phyloP scores from a whole-genome alignment of 64 coral and sea anemone species.

The Montipora capricornis region DNA sequence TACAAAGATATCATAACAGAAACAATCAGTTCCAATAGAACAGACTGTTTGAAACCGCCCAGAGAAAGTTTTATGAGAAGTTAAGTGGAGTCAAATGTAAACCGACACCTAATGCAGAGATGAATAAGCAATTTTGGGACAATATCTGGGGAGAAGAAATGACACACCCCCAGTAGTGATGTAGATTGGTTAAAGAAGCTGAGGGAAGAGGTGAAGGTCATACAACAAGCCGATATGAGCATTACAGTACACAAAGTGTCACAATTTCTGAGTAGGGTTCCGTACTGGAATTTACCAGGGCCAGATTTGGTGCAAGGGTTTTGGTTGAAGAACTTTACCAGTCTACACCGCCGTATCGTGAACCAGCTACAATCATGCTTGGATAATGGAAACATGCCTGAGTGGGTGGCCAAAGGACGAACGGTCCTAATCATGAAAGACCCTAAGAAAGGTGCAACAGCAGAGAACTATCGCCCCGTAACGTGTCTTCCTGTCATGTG shows the following conservation, averaged over 20 bases:
- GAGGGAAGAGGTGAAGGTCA: conserved; percentile 13
- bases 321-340: conserved; percentile 67
- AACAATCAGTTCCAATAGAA: conserved; percentile 61
- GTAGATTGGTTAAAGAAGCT: conserved; percentile 58
- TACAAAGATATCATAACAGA: conserved; percentile 56
- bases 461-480: conserved; percentile 69
- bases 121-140: conserved; percentile 23
- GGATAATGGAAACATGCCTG: conserved; percentile 58
- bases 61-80: conserved; percentile 34
- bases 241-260: conserved; percentile 54
- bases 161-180: conserved; percentile 15
- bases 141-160: conserved; percentile 31
- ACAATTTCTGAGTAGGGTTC: conserved; percentile 44
- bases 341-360: conserved; percentile 22
- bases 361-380: conserved; percentile 44
- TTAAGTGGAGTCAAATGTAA: conserved; percentile 39
- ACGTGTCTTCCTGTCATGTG: conserved; percentile 74
- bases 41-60: conserved; percentile 53
- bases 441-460: conserved; percentile 39
- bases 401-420: conserved; percentile 56
- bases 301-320: conserved; percentile 60
- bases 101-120: conserved; percentile 47
- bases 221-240: conserved; percentile 37
- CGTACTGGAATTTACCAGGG: conserved; percentile 59
- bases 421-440: conserved; percentile 63